A percentile compares a stretch with the other conserved stretches of the same genome.
These are phyloP conservation scores for Pseudocheirus occidentalis DNA, from an alignment of 2,797 vertebrate genomes.

Conservation along the genomic window DNA sequence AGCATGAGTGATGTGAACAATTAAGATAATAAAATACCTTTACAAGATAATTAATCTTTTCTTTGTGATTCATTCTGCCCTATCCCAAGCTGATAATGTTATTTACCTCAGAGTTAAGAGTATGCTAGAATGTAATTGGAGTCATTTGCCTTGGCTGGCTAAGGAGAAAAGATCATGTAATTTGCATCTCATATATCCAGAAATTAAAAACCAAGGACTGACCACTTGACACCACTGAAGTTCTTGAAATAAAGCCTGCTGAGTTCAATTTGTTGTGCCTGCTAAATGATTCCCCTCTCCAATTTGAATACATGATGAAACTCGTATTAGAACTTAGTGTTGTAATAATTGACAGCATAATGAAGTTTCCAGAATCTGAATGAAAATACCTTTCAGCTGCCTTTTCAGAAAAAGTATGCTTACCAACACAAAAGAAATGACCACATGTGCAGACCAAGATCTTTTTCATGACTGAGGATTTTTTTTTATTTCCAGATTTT, in stretches of 20 bases:
- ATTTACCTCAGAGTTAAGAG: conserved; percentile 78
- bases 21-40: conserved; percentile 75
- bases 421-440: conserved; percentile 36
- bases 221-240: conserved; percentile 82
- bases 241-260: conserved; percentile 83
- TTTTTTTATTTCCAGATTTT: not conserved
- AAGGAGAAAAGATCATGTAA: conserved; percentile 77
- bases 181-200: conserved; percentile 82
- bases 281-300: conserved; percentile 79
- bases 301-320: conserved; percentile 81
- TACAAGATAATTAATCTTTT: conserved; percentile 78
- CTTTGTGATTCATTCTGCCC: conserved; percentile 73
- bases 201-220: conserved; percentile 84
- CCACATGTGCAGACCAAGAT: conserved; percentile 22
- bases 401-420: conserved; percentile 45
- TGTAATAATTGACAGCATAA: conserved; percentile 77
- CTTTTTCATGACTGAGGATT: not conserved
- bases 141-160: conserved; percentile 75
- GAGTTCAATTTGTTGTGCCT: conserved; percentile 81
- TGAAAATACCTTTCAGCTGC: conserved; percentile 67
- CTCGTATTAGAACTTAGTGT: conserved; percentile 70
- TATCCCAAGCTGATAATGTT: conserved; percentile 76
- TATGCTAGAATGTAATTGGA: conserved; percentile 77
- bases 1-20: conserved; percentile 75
- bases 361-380: conserved; percentile 67